Evolutionary conservation across 2,113 vertebrate species (phyloP).

Genomic region (Pachycephala philippinensis): DNA sequence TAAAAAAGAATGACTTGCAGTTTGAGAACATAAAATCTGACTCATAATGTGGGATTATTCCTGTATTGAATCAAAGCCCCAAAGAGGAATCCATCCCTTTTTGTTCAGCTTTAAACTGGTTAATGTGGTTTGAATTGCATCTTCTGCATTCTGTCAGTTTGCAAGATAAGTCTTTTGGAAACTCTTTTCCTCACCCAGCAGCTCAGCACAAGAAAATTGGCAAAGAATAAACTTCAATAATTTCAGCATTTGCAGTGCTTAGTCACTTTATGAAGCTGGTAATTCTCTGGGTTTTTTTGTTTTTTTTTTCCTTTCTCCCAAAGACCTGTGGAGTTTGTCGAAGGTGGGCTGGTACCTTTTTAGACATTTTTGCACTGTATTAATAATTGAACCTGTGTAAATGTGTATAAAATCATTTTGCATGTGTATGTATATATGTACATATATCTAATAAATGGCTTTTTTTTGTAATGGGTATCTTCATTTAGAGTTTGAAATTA

Average conservation of each 20-base stretch:
- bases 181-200: background rate
- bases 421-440: slow-evolving; percentile 48
- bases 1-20: slow-evolving; percentile 22
- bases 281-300: background rate
- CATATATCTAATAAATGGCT: slow-evolving; percentile 56
- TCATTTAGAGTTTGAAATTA: background rate
- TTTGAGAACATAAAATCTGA: background rate
- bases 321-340: background rate
- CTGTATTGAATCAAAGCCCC: background rate
- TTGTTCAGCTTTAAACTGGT: background rate
- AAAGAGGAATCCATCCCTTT: background rate
- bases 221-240: background rate
- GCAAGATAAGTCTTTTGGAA: background rate
- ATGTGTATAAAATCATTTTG: slow-evolving; percentile 35
- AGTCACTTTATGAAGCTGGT: background rate
- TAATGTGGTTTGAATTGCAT: background rate
- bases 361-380: slow-evolving; percentile 58
- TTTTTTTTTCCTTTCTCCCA: background rate
- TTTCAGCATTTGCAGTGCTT: background rate
- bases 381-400: slow-evolving; percentile 33
- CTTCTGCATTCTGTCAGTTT: background rate
- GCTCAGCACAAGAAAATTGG: background rate
- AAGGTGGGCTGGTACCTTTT: slow-evolving; percentile 38
- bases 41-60: background rate
- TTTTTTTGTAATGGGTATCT: background rate